Evolutionary conservation across 2,113 vertebrate genomes (phyloP).

Genomic region (Lethenteron camtschaticum): DNA sequence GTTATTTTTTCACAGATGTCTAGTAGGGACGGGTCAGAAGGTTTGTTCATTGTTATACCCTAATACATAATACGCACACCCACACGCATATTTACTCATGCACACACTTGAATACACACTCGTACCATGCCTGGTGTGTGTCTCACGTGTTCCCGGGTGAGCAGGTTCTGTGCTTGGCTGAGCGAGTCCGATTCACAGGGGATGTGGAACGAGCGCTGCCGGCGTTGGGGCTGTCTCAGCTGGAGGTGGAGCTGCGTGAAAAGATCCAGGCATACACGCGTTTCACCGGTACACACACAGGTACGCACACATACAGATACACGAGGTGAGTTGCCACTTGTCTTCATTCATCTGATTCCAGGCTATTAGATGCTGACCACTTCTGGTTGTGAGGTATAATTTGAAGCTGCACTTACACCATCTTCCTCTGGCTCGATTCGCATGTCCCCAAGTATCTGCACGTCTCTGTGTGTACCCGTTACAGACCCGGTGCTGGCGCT

Average conservation of each 20-base stretch:
- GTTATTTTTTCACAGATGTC: too few relatives aligned
- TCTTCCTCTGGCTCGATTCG: neutral
- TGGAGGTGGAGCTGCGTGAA: slow-evolving; percentile 45
- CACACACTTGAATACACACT: neutral
- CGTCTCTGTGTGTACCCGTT: slow-evolving; percentile 9
- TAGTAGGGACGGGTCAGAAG: too few relatives aligned
- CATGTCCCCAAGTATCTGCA: neutral
- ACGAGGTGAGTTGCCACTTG: too few relatives aligned
- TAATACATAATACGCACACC: neutral
- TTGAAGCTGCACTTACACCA: neutral
- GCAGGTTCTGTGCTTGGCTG: slow-evolving; percentile 70
- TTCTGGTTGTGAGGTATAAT: neutral
- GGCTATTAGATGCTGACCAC: slow-evolving; percentile 26
- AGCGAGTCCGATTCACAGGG: slow-evolving; percentile 89
- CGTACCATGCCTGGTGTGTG: neutral
- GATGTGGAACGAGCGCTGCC: slow-evolving; percentile 58
- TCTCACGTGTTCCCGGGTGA: slow-evolving; percentile 6
- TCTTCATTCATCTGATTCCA: slow-evolving; percentile 15
- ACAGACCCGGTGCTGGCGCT: slow-evolving; percentile 53
- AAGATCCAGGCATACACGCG: slow-evolving; percentile 77
- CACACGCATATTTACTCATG: neutral
- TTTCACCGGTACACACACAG: slow-evolving; percentile 12
- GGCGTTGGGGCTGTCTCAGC: slow-evolving; percentile 40
- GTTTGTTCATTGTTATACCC: neutral
- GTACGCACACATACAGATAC: neutral